Conservation (phyloP, 2,797 vertebrate genomes). For the Pangasius macronema region DNA sequence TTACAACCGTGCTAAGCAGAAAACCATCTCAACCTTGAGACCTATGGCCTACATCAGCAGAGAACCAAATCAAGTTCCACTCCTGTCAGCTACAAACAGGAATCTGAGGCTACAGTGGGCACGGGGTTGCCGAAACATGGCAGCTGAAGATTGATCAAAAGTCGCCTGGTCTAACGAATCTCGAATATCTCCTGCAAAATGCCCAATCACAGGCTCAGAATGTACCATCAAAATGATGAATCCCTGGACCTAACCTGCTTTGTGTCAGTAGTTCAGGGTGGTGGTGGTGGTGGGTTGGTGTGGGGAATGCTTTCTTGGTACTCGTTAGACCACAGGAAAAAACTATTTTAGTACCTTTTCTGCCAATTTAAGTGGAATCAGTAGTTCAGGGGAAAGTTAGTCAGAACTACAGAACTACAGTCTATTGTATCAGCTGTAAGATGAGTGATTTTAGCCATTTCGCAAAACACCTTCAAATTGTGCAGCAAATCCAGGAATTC, state of each 20-base stretch:
- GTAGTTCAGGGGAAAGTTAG: not conserved
- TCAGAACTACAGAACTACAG: too few relatives aligned
- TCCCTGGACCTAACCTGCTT: not conserved
- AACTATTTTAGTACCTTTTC: not conserved
- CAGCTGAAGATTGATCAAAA: not conserved
- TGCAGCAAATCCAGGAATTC: not conserved
- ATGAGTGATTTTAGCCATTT: not conserved
- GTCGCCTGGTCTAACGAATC: not conserved
- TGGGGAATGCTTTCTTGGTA: not conserved
- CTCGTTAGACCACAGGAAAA: not conserved
- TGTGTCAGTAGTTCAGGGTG: not conserved
- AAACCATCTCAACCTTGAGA: not conserved
- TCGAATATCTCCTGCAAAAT: not conserved
- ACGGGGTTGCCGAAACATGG: not conserved
- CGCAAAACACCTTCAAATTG: not conserved
- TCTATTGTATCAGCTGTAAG: not conserved
- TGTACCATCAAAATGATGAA: not conserved
- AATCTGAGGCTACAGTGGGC: not conserved
- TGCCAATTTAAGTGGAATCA: not conserved
- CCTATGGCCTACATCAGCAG: not conserved
- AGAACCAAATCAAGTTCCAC: not conserved
- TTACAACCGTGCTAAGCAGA: not conserved
- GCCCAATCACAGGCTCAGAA: not conserved
- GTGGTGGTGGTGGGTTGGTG: not conserved
- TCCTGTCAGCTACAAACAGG: not conserved